These are phyloP conservation scores for Pedionomus torquatus DNA, from an alignment of 2,113 vertebrate species.

Conservation along the genomic window DNA sequence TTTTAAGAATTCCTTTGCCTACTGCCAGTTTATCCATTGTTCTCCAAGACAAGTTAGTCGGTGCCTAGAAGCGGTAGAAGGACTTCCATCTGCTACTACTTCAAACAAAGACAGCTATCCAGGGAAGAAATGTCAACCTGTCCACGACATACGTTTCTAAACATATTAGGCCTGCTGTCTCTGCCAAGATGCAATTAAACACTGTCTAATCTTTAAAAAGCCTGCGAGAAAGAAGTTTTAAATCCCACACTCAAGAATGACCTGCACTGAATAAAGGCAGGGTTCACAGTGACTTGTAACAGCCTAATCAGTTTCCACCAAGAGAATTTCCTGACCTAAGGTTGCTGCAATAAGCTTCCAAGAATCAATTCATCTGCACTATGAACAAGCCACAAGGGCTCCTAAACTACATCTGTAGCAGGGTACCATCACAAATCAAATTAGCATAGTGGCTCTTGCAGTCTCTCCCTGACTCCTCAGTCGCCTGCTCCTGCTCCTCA, in stretches of 20 bases:
- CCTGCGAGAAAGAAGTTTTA: background rate
- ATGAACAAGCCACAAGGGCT: background rate
- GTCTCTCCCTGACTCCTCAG: background rate
- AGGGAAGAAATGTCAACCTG: background rate
- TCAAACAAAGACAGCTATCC: background rate
- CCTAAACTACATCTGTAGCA: background rate
- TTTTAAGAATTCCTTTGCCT: conserved; percentile 2
- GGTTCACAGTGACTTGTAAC: background rate
- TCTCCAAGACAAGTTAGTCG: background rate
- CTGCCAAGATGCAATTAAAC: conserved; percentile 7
- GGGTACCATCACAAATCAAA: background rate
- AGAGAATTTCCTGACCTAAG: background rate
- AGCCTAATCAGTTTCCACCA: background rate
- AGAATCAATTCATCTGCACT: background rate
- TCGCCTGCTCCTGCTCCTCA: background rate
- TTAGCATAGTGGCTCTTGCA: background rate
- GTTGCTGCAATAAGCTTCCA: background rate
- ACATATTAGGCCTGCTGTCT: background rate
- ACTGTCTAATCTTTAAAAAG: background rate
- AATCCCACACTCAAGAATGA: background rate
- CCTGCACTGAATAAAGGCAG: background rate
- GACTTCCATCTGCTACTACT: background rate
- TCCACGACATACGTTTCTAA: background rate
- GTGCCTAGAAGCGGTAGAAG: background rate
- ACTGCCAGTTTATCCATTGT: background rate